A percentile compares a stretch with the other conserved stretches of the same genome.
Conservation (phyloP, 2,113 vertebrate genomes). For the Mesocricetus auratus region DNA sequence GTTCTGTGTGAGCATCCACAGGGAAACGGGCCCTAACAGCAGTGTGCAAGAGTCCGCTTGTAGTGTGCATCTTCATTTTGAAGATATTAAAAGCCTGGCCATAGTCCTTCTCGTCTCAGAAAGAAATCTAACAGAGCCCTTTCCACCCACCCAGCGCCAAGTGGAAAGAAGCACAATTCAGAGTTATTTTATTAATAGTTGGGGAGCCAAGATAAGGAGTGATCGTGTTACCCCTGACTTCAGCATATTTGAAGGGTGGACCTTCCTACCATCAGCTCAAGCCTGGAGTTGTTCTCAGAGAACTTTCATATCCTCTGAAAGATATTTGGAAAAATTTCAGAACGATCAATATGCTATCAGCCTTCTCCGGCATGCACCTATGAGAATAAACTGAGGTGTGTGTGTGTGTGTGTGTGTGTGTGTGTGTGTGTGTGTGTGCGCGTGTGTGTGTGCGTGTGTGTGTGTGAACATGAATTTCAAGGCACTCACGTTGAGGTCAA, state of each 20-base stretch:
- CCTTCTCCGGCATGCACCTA: not conserved
- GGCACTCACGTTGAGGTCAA: not conserved
- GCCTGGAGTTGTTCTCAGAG: not conserved
- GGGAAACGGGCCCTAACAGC: not conserved
- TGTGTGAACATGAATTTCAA: not conserved
- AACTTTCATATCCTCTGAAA: not conserved
- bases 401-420: not conserved
- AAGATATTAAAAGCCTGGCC: constrained; percentile 52
- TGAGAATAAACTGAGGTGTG: not conserved
- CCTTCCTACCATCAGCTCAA: constrained; percentile 18
- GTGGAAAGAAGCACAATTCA: constrained; percentile 17
- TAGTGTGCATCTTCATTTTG: constrained; percentile 23
- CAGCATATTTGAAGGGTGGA: not conserved
- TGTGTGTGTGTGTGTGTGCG: not conserved
- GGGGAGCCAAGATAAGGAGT: constrained; percentile 25
- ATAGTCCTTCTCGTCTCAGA: not conserved
- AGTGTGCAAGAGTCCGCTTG: not conserved
- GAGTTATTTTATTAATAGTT: constrained; percentile 44
- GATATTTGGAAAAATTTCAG: constrained; percentile 53
- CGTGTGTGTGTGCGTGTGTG: too few species aligned
- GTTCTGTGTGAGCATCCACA: not conserved
- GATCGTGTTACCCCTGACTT: not conserved
- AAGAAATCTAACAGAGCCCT: constrained; percentile 53
- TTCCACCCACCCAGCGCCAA: not conserved
- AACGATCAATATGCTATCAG: constrained; percentile 44